These are phyloP conservation scores for Dinomys branickii DNA, from an alignment of 2,113 vertebrate species.

Conservation along the genomic window DNA sequence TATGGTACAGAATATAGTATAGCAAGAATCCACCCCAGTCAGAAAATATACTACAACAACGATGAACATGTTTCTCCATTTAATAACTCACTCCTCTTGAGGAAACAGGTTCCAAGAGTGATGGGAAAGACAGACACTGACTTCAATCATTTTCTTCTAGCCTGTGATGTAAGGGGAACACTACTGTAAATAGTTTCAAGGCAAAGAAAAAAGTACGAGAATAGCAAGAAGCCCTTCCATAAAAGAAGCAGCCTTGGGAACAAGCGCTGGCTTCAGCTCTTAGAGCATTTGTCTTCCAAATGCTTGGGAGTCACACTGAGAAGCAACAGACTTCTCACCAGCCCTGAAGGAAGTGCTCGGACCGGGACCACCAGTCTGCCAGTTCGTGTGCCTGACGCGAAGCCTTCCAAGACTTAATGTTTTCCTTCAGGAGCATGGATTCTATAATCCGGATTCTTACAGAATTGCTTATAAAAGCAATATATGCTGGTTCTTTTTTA, in stretches of 20 bases:
- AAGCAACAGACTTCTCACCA: neutral
- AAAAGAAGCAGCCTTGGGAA: neutral
- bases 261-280: neutral
- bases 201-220: neutral
- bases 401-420: neutral
- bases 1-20: neutral
- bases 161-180: neutral
- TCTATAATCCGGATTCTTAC: slow-evolving; percentile 26
- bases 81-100: neutral
- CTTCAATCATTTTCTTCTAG: slow-evolving; percentile 1
- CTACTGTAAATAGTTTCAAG: slow-evolving; percentile 11
- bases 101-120: slow-evolving; percentile 11
- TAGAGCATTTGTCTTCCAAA: neutral
- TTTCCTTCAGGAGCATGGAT: slow-evolving; percentile 6
- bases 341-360: neutral
- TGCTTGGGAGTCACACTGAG: neutral
- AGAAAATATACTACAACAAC: neutral
- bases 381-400: neutral
- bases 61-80: neutral
- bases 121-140: neutral
- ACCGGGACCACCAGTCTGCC: neutral
- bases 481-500: neutral
- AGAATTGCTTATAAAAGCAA: slow-evolving; percentile 3
- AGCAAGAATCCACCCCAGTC: neutral
- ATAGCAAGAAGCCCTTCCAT: neutral